Evolutionary conservation across 1,140 invertebrate species (phyloP), one percentile per base, ranked within the genome.

Genomic region (Pseudachorutes palmiensis): DNA sequence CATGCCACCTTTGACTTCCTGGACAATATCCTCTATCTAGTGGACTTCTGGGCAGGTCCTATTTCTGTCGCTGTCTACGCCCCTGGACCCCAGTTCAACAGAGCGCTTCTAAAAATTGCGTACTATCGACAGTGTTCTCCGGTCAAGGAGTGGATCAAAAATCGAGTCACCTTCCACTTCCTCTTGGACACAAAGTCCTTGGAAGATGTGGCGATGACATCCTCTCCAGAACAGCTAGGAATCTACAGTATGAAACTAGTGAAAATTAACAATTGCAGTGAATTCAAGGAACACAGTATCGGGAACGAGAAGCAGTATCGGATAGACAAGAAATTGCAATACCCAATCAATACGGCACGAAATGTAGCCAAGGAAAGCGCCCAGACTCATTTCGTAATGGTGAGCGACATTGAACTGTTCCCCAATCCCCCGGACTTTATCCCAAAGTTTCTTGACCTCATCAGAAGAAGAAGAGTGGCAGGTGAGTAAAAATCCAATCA

Each of bases 291-390:
- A 24, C 3, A 24, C 14, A 55, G 24, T 5, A 55, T 28, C 5
- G 2, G 2, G 26, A 64, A 33, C 16, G n/a, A n/a, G n/a, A n/a
- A n/a, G n/a, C n/a, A n/a, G n/a, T 69, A 36, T 29, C 36, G 60
- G 26, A 62, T n/a, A 19, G n/a, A 58, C n/a, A 77, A 81, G 30
- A 77, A 76, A 29, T 78, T 88, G 73, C 79, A 82, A 19, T 91
- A 90, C 79, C 88, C 88, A 0, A 86, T 91, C 68, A 90, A 91
- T 73, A 86, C 89, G 0, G 87, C 83, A 1, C 82, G 88, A 72
- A 89, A 88, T 70, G 83, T 84, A 1, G 87, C 87, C 0, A 80
- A 86, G 66, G 80, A 78, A 51, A 80, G 82, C 19, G 82, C 86
- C 1, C 76, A 75, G 31, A 87, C 86, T 12, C 77, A 81, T 63